Percentiles rank a stretch among this genome's conserved stretches.
Evolutionary conservation across 2,888 invertebrate genomes (phyloP).

Genomic region (Tetramorium bicarinatum): DNA sequence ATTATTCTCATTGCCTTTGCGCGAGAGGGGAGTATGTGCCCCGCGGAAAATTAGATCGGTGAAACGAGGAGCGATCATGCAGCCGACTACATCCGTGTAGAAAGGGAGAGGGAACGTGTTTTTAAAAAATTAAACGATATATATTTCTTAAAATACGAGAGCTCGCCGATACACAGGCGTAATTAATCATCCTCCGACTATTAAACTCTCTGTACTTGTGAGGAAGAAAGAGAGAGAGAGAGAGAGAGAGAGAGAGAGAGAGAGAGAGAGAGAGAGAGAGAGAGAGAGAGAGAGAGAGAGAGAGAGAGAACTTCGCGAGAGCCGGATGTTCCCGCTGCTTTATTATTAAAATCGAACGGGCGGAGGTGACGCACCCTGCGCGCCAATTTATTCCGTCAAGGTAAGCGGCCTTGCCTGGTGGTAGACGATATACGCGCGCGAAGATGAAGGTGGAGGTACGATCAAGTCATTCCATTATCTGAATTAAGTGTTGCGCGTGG

Average conservation of each 20-base stretch:
- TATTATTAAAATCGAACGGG: slow-evolving; percentile 64
- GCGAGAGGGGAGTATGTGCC: not conserved
- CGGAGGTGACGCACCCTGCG: slow-evolving; percentile 71
- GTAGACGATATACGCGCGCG: slow-evolving; percentile 59
- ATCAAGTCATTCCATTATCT: slow-evolving; percentile 86
- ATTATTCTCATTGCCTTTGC: slow-evolving; percentile 10
- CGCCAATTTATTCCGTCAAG: slow-evolving; percentile 75
- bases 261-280: not conserved
- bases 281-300: not conserved
- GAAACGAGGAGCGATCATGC: slow-evolving; percentile 61
- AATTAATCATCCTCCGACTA: slow-evolving; percentile 68
- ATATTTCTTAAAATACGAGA: slow-evolving; percentile 65
- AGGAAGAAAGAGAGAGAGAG: not conserved
- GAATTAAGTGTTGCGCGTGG: slow-evolving; percentile 84
- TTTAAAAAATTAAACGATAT: slow-evolving; percentile 60
- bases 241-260: slow-evolving; percentile 16
- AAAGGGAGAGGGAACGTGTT: not conserved
- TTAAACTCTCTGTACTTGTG: slow-evolving; percentile 40
- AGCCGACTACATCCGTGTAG: not conserved
- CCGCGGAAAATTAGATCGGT: slow-evolving; percentile 54
- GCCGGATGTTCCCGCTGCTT: slow-evolving; percentile 64
- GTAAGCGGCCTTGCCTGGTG: slow-evolving; percentile 68
- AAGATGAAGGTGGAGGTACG: slow-evolving; percentile 75
- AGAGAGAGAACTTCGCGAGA: slow-evolving; percentile 20
- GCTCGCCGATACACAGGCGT: slow-evolving; percentile 44